phyloP scores from a whole-genome alignment of 2,888 invertebrate genomes.

The Cheilosia urbana region DNA sequence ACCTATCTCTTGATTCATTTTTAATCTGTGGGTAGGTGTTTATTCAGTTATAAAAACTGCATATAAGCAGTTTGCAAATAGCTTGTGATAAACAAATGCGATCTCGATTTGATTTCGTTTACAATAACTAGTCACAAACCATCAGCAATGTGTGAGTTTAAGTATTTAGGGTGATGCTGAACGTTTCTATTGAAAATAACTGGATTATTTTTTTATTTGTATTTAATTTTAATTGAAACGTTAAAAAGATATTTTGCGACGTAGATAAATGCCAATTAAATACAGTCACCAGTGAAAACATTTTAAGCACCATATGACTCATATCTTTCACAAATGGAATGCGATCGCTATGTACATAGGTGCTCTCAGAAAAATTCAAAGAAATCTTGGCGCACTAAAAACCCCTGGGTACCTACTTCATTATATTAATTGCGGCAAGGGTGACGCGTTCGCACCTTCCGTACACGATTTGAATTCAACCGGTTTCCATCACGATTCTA shows the following conservation, averaged over 20 bases:
- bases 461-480: neutral
- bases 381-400: neutral
- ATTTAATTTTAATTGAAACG: neutral
- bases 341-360: too few relatives aligned
- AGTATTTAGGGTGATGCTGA: neutral
- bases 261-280: neutral
- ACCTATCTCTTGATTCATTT: neutral
- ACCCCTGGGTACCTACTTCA: neutral
- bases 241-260: neutral
- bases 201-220: neutral
- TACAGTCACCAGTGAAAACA: neutral
- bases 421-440: neutral
- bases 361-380: conserved; percentile 1
- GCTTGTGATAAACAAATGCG: conserved; percentile 3
- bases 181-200: neutral
- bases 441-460: conserved; percentile 1
- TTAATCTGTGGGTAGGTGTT: neutral
- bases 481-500: conserved; percentile 19
- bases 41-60: neutral
- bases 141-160: neutral
- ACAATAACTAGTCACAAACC: neutral
- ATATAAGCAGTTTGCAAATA: conserved; percentile 7
- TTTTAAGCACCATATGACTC: neutral
- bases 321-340: neutral
- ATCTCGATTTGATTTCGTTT: conserved; percentile 4